These are phyloP conservation scores for Thaumetopoea pityocampa DNA, from an alignment of 1,140 invertebrate genomes.

Conservation along the genomic window DNA sequence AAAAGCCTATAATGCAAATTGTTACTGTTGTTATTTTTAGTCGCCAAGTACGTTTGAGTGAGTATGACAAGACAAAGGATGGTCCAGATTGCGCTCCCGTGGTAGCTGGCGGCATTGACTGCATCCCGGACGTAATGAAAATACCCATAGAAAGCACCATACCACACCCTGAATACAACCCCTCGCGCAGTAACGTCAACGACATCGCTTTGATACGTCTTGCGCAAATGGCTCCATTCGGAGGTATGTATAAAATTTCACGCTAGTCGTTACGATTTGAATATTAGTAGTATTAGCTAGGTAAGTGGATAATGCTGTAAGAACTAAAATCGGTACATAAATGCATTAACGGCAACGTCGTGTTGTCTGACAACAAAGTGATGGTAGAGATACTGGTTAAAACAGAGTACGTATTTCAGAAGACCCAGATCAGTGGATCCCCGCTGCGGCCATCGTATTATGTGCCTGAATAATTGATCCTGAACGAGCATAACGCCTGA, in stretches of 20 bases:
- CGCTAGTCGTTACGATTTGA: background rate
- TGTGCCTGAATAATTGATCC: no score
- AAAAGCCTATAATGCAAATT: no score
- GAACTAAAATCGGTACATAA: no score
- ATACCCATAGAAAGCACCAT: slow-evolving; percentile 52
- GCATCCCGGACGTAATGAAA: slow-evolving; percentile 34
- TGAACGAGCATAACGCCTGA: no score
- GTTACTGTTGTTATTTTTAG: slow-evolving; percentile 24
- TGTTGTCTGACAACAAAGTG: no score
- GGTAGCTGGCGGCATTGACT: slow-evolving; percentile 46
- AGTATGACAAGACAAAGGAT: slow-evolving; percentile 64
- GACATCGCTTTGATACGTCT: slow-evolving; percentile 74
- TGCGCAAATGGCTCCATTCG: slow-evolving; percentile 49
- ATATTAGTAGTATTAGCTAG: background rate
- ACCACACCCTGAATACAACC: slow-evolving; percentile 64
- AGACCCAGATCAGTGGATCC: no score
- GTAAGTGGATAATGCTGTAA: background rate
- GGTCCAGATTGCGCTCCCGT: slow-evolving; percentile 46
- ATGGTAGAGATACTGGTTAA: no score
- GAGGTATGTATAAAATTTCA: slow-evolving; percentile 38
- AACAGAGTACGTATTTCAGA: no score
- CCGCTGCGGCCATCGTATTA: no score
- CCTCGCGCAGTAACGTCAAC: slow-evolving; percentile 35
- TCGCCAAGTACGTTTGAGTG: slow-evolving; percentile 66
- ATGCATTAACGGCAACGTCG: no score